Percentiles rank a stretch among this genome's conserved stretches.
These are phyloP conservation scores for Pentalonia nigronervosa DNA, from an alignment of 1,140 invertebrate genomes.

Conservation along the genomic window DNA sequence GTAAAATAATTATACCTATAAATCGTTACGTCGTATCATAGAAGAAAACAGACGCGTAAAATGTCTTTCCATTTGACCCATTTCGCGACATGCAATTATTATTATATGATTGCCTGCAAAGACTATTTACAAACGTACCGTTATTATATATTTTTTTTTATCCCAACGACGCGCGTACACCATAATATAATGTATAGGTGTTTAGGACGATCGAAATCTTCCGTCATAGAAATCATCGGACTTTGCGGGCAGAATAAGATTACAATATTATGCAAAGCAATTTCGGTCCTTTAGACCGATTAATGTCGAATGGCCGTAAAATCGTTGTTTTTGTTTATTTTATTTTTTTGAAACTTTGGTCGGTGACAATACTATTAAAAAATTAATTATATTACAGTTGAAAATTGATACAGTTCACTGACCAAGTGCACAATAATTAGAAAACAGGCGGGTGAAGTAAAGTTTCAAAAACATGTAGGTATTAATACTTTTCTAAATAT, in stretches of 20 bases:
- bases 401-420: background rate
- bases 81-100: background rate
- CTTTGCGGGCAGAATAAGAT: background rate
- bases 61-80: background rate
- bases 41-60: background rate
- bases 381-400: background rate
- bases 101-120: background rate
- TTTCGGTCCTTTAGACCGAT: background rate
- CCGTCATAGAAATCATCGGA: background rate
- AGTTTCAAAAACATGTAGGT: background rate
- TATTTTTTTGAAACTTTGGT: background rate
- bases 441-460: background rate
- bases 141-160: too few species aligned
- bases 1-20: background rate
- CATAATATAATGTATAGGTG: too few species aligned
- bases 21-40: background rate
- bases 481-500: background rate
- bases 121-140: background rate
- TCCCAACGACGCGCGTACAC: too few species aligned
- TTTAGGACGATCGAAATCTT: background rate
- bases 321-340: background rate
- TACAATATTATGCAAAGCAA: background rate
- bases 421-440: background rate
- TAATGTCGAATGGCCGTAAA: background rate
- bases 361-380: background rate